These are phyloP conservation scores for Bombus waltoni DNA, from an alignment of 1,140 invertebrate species.

Conservation along the genomic window DNA sequence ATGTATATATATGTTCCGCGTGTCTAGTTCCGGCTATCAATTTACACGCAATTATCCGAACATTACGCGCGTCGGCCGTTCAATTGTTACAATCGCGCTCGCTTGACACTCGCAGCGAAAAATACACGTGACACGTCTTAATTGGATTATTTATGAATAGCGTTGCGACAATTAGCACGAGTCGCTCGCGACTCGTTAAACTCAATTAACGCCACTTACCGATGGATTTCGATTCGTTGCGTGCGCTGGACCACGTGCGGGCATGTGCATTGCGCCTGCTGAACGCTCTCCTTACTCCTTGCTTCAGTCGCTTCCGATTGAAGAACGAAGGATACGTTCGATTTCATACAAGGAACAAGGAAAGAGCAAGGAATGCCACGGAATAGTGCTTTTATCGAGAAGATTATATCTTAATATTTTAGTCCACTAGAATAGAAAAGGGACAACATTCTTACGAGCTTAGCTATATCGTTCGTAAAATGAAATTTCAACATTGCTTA, in stretches of 20 bases:
- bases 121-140: constrained; percentile 17
- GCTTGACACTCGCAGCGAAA: neutral
- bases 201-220: constrained; percentile 16
- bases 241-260: neutral
- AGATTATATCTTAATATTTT: too few species aligned
- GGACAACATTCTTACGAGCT: too few species aligned
- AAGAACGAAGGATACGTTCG: neutral
- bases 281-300: neutral
- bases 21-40: neutral
- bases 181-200: neutral
- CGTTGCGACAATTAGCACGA: constrained; percentile 29
- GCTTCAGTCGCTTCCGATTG: too few species aligned
- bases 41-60: neutral
- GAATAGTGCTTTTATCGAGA: too few species aligned
- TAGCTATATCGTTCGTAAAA: too few species aligned
- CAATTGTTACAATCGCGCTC: constrained; percentile 32
- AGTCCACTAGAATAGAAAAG: too few species aligned
- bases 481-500: too few species aligned
- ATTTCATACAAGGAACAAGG: neutral
- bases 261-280: neutral
- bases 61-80: neutral
- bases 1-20: neutral
- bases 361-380: too few species aligned
- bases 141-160: constrained; percentile 14
- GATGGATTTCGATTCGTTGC: neutral